Base-by-base conservation (phyloP, 1,140 invertebrate species). In the Bombus superbus region DNA sequence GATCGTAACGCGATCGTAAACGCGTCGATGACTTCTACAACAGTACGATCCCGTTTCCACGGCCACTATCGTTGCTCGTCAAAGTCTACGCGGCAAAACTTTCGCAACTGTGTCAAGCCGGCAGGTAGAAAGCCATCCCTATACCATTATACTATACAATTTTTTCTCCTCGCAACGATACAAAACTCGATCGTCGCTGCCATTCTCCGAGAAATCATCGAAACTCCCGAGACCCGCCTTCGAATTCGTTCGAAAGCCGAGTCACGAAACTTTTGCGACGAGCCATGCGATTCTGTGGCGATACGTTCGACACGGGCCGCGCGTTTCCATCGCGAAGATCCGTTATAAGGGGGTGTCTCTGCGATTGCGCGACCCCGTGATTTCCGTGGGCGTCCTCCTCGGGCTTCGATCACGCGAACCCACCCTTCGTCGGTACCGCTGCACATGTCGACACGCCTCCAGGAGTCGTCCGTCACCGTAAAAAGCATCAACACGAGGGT, bases 381-480 rank as follows among this genome's bases (percentile, higher is more conserved):
- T 88, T 89, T 91, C 79, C 90, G 90, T 91, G 86, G 90, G 86
- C 90, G 90, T 88, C 86, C 84, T 83, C 80, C 76, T 73, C 84
- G 82, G 25, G 82, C 83, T 91, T 91, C 90, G 90, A 91, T 90
- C 85, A 90, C 73, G 74, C 86, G 81, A 91, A 53, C 81, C 88
- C 90, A 89, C 88, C 90, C 90, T 86, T 83, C 81, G 88, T 85
- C 86, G 83, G 81, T 79, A 86, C 79, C 82, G 88, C 79, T 84
- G 88, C 89, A 86, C 88, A 90, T 85, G 92, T 92, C 88, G 91
- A 91, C 92, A 92, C 91, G 92, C 91, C 92, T 92, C 88, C 87
- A 89, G 89, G 86, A 92, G 86, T 92, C 91, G 88, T 92, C 53
- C 83, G 87, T 83, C 83, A 86, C 40, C 87, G 81, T 93, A 92